These are phyloP conservation scores for Globia sparganii DNA, from an alignment of 2,888 invertebrate genomes.

Conservation along the genomic window DNA sequence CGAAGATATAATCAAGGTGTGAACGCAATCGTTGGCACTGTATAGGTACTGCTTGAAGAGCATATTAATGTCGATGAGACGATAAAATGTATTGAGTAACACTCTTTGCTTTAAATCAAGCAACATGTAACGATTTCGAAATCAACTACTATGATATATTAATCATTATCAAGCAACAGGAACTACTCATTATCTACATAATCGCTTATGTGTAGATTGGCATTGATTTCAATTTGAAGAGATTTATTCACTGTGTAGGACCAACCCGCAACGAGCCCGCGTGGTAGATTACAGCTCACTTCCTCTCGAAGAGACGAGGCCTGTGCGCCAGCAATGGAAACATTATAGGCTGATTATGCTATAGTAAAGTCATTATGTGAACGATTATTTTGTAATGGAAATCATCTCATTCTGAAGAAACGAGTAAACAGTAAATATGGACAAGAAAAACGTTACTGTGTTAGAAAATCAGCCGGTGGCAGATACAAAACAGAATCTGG, in stretches of 20 bases:
- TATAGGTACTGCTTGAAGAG: conserved; percentile 18
- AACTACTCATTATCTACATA: conserved; percentile 57
- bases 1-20: conserved; percentile 43
- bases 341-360: background rate
- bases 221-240: conserved; percentile 62
- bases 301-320: background rate
- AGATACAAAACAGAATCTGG: conserved; percentile 60
- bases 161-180: conserved; percentile 49
- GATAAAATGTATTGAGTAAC: conserved; percentile 48
- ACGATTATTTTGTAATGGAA: conserved; percentile 28
- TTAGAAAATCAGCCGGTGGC: conserved; percentile 34
- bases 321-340: background rate
- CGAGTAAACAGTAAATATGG: conserved; percentile 56
- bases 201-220: conserved; percentile 57
- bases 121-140: conserved; percentile 50
- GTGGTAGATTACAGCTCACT: background rate
- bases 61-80: conserved; percentile 53
- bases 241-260: conserved; percentile 45
- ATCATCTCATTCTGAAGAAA: conserved; percentile 21
- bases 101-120: conserved; percentile 34
- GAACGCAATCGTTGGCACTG: conserved; percentile 34
- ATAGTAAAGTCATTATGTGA: conserved; percentile 45
- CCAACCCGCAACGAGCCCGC: background rate
- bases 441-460: conserved; percentile 52
- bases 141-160: conserved; percentile 42